Conservation (phyloP, 2,888 invertebrate species). For the Diaphora mendica region DNA sequence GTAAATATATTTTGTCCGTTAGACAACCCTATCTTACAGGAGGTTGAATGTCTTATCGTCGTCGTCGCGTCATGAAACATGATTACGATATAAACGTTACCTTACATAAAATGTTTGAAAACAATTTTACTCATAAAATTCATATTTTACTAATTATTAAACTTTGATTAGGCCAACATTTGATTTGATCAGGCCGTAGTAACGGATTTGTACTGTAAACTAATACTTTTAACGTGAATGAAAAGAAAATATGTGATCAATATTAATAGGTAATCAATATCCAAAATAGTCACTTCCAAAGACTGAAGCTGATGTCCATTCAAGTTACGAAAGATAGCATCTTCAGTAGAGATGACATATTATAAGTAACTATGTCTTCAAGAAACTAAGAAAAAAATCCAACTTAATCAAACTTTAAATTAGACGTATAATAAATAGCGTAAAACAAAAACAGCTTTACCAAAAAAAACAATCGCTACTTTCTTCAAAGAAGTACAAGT, state of each 20-base stretch:
- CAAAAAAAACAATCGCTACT: neutral
- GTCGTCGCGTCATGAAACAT: conserved; percentile 39
- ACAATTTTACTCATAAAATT: conserved; percentile 19
- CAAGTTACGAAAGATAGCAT: too few relatives aligned
- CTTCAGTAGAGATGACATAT: too few relatives aligned
- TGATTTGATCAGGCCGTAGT: neutral
- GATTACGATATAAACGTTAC: conserved; percentile 51
- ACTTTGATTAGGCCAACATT: neutral
- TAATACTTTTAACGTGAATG: too few relatives aligned
- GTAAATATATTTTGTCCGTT: conserved; percentile 8
- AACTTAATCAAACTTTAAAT: neutral
- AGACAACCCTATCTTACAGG: conserved; percentile 33
- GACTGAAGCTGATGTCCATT: too few relatives aligned
- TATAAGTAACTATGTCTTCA: neutral
- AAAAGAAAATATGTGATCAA: too few relatives aligned
- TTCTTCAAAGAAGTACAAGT: neutral
- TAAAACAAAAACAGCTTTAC: neutral
- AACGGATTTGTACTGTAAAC: neutral
- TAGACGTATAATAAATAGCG: too few relatives aligned
- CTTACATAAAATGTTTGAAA: conserved; percentile 35
- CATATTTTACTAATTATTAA: neutral
- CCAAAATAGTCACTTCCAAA: too few relatives aligned
- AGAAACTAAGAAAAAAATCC: neutral
- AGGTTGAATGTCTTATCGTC: conserved; percentile 25
- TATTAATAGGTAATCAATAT: too few relatives aligned